Conservation (phyloP, 1,140 invertebrate genomes). For the Pseudachorutes palmiensis region DNA sequence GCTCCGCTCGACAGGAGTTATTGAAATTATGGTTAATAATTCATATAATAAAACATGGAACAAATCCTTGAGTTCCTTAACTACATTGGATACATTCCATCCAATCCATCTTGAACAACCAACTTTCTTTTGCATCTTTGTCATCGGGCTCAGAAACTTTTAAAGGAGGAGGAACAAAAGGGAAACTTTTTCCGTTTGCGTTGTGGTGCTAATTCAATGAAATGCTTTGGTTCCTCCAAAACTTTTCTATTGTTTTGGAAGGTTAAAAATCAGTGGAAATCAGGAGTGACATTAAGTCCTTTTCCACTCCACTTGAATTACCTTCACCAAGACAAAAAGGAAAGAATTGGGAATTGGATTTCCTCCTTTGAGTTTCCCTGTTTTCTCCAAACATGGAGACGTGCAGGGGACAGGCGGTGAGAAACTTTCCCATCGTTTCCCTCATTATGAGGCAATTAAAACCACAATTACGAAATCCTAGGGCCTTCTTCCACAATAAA, state of each 20-base stretch:
- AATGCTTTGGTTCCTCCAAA: neutral
- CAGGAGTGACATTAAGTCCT: neutral
- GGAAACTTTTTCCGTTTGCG: no score
- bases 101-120: no score
- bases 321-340: constrained; percentile 11
- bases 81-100: no score
- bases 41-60: no score
- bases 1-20: no score
- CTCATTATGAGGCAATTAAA: constrained; percentile 8
- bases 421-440: constrained; percentile 15
- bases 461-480: neutral
- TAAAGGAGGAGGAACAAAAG: no score
- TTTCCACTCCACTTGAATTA: constrained; percentile 3
- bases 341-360: constrained; percentile 19
- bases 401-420: neutral
- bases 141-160: no score
- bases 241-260: neutral
- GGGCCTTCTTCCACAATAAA: no score
- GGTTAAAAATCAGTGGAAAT: neutral
- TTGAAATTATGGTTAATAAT: no score
- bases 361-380: constrained; percentile 10
- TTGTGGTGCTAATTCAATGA: neutral
- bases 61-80: no score
- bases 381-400: neutral
- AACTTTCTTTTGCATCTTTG: no score